A percentile compares a stretch with the other conserved stretches of the same genome.
Evolutionary conservation across 2,888 invertebrate species (phyloP).

Genomic region (Nasonovia ribisnigri): DNA sequence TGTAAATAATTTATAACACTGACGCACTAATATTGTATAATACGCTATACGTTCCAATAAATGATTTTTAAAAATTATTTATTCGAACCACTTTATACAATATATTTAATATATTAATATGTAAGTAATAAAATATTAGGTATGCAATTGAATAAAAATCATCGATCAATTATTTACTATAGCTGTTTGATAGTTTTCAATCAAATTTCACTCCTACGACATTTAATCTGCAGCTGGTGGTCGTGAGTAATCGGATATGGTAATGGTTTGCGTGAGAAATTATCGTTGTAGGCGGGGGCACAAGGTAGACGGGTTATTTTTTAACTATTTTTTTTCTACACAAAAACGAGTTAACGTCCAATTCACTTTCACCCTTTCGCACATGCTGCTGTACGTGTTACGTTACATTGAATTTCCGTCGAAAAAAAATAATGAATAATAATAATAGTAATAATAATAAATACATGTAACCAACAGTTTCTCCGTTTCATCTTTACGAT

Average conservation of each 20-base stretch:
- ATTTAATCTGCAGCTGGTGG: slow-evolving; percentile 32
- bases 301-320: slow-evolving; percentile 62
- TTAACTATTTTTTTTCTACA: slow-evolving; percentile 43
- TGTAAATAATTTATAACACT: not conserved
- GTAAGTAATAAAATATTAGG: not conserved
- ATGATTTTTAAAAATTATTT: not conserved
- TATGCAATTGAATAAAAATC: not conserved
- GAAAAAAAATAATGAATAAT: slow-evolving; percentile 41
- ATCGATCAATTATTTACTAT: not conserved
- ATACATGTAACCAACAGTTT: slow-evolving; percentile 27
- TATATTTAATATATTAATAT: not conserved
- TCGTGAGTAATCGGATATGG: slow-evolving; percentile 62
- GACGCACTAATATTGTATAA: not conserved
- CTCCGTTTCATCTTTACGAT: slow-evolving; percentile 38
- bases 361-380: slow-evolving; percentile 64
- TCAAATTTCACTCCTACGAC: slow-evolving; percentile 49
- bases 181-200: slow-evolving; percentile 11
- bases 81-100: not conserved
- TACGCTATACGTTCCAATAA: too few relatives aligned
- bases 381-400: not conserved
- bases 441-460: slow-evolving; percentile 43
- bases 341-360: slow-evolving; percentile 55
- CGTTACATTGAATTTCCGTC: slow-evolving; percentile 50
- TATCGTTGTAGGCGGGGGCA: slow-evolving; percentile 50
- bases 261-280: slow-evolving; percentile 60